Evolutionary conservation across 2,888 invertebrate genomes (phyloP).

Genomic region (Meiosimyza decipiens): DNA sequence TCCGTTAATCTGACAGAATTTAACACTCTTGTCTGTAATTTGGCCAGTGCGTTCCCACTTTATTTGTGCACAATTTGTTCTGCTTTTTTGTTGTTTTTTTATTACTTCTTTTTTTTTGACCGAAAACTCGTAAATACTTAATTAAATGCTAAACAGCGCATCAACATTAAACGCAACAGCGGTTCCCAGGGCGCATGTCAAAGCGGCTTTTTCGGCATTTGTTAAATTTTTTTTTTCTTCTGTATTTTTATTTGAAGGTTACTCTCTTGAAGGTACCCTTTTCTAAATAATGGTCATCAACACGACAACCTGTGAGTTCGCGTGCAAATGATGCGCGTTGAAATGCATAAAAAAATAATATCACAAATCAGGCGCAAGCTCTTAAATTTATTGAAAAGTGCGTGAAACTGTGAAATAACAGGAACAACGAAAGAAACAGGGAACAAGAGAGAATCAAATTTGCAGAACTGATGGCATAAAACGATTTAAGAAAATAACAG

Average conservation of each 20-base stretch:
- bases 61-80: too few species aligned
- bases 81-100: slow-evolving; percentile 2
- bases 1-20: slow-evolving; percentile 31
- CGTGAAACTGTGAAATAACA: too few species aligned
- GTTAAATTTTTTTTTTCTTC: too few species aligned
- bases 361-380: too few species aligned
- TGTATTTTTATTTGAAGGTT: slow-evolving; percentile 27
- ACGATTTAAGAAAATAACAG: too few species aligned
- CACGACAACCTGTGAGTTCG: slow-evolving; percentile 6
- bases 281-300: not conserved
- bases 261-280: not conserved
- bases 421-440: too few species aligned
- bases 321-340: slow-evolving; percentile 8
- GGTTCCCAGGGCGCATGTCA: slow-evolving; percentile 13
- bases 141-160: slow-evolving; percentile 33
- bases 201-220: slow-evolving; percentile 16
- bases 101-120: not conserved
- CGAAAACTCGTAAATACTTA: slow-evolving; percentile 27
- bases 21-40: slow-evolving; percentile 20
- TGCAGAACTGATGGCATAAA: too few species aligned
- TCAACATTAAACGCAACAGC: not conserved
- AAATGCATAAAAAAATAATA: not conserved
- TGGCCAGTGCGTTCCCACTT: not conserved
- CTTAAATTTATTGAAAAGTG: too few species aligned
- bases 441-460: too few species aligned